Evolutionary conservation across 2,888 invertebrate genomes (phyloP).

Genomic region (Spilarctia lutea): DNA sequence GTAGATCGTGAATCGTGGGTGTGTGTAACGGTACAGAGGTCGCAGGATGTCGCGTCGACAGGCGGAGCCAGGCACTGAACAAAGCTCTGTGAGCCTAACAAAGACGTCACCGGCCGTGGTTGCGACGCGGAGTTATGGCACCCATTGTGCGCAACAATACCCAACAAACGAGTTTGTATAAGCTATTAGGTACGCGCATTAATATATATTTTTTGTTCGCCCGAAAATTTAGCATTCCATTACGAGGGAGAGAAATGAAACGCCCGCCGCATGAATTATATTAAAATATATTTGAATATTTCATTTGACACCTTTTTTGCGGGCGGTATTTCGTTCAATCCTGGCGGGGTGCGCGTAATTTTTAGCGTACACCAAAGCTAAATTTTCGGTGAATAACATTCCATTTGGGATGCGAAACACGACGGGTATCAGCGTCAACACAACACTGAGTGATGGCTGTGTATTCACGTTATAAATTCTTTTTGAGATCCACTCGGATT

Average conservation of each 20-base stretch:
- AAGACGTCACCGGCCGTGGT: slow-evolving; percentile 87
- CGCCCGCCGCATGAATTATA: slow-evolving; percentile 87
- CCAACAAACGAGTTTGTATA: slow-evolving; percentile 87
- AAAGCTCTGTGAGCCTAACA: slow-evolving; percentile 83
- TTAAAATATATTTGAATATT: slow-evolving; percentile 87
- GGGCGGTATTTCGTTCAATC: slow-evolving; percentile 85
- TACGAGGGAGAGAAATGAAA: slow-evolving; percentile 87
- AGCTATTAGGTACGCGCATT: slow-evolving; percentile 87
- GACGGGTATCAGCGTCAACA: slow-evolving; percentile 84
- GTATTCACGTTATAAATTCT: slow-evolving; percentile 76
- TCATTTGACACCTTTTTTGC: slow-evolving; percentile 87
- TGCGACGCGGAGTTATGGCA: slow-evolving; percentile 86
- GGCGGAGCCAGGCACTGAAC: slow-evolving; percentile 79
- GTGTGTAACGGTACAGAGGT: slow-evolving; percentile 61
- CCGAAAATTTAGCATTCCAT: slow-evolving; percentile 87
- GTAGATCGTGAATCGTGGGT: slow-evolving; percentile 58
- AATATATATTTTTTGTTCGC: slow-evolving; percentile 87
- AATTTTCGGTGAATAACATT: slow-evolving; percentile 85
- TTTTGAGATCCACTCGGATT: slow-evolving; percentile 73
- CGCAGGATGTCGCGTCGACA: slow-evolving; percentile 75
- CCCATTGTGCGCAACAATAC: slow-evolving; percentile 87
- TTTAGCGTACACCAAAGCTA: slow-evolving; percentile 82
- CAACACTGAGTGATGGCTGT: slow-evolving; percentile 80
- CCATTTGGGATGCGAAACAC: slow-evolving; percentile 83
- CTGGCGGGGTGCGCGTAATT: slow-evolving; percentile 81